Conservation (phyloP, 1,140 invertebrate species). For the Adoxophyes honmai region DNA sequence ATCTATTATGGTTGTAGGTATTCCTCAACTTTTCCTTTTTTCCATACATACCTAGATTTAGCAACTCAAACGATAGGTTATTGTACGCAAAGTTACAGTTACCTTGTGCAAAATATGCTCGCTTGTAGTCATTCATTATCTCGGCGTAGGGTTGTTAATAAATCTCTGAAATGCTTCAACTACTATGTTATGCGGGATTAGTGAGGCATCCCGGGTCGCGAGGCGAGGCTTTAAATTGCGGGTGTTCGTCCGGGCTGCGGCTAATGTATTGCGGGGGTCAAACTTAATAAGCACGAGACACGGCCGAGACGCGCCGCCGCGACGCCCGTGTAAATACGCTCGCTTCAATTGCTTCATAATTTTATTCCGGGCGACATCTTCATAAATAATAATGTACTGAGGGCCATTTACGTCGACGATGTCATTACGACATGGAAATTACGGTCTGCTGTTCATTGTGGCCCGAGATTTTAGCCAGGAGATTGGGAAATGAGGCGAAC, state of each 20-base stretch:
- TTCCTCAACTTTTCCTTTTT: no score
- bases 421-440: background rate
- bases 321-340: slow-evolving; percentile 15
- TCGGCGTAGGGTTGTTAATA: slow-evolving; percentile 28
- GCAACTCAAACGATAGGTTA: no score
- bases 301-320: slow-evolving; percentile 11
- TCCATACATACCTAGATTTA: no score
- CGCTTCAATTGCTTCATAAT: slow-evolving; percentile 28
- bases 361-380: slow-evolving; percentile 26
- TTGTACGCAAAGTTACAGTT: no score
- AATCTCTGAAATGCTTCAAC: slow-evolving; percentile 36
- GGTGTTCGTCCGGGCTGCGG: slow-evolving; percentile 18
- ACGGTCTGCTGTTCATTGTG: background rate
- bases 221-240: slow-evolving; percentile 32
- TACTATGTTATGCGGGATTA: slow-evolving; percentile 38
- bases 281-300: slow-evolving; percentile 28
- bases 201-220: slow-evolving; percentile 20
- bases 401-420: background rate
- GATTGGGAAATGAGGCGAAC: background rate
- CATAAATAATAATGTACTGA: background rate
- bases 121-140: slow-evolving; percentile 23
- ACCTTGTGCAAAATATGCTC: background rate
- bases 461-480: background rate
- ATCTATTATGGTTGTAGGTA: no score
- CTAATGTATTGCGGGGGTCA: slow-evolving; percentile 28